Evolutionary conservation across 2,888 invertebrate genomes (phyloP), one percentile per base, ranked within the genome.

Genomic region (Nipponacmea schrenckii): DNA sequence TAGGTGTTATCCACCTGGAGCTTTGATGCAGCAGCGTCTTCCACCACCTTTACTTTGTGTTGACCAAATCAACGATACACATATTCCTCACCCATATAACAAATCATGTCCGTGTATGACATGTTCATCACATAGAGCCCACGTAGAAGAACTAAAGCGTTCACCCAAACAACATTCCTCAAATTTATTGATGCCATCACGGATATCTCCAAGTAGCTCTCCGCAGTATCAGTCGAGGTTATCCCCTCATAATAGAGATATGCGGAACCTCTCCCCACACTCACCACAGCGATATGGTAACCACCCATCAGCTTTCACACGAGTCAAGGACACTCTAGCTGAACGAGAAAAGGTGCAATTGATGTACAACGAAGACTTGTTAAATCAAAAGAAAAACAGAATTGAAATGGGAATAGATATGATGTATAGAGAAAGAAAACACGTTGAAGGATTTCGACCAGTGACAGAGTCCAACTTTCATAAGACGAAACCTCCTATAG

Each of bases 1-100:
- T 20, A 20, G 56, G 14, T 56, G 14, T 56, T 56, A 24, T 56
- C 56, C 56, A 10, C 56, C 56, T 56, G n/a, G 20, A 24, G 24
- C 56, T 20, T 24, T 56, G 20, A 20, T 24, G 20, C 56, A 20
- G 2, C 56, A 56, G 12, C 46, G 56, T 27, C 68, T 68, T 45
- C 71, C 71, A 8, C 71, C 71, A 0, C 71, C 71, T 2, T 62
- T 72, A 27, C 39, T 72, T 62, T n/a, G 64, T 3, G 71, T 72
- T 31, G 64, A 64, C 24, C 64, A 27, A 1, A n/a, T 62, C 27
- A 65, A 68, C n/a, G 56, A 56, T 56, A 24, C 56, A 10, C 39
- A 62, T 15, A 31, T 26, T 24, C 46, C 68, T 39, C 71, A 72
- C 31, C 50, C 56, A 2, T 65, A 64, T 1, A 50, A 67, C 64